Conservation (phyloP, 2,113 vertebrate species). For the Crotalus viridis region DNA sequence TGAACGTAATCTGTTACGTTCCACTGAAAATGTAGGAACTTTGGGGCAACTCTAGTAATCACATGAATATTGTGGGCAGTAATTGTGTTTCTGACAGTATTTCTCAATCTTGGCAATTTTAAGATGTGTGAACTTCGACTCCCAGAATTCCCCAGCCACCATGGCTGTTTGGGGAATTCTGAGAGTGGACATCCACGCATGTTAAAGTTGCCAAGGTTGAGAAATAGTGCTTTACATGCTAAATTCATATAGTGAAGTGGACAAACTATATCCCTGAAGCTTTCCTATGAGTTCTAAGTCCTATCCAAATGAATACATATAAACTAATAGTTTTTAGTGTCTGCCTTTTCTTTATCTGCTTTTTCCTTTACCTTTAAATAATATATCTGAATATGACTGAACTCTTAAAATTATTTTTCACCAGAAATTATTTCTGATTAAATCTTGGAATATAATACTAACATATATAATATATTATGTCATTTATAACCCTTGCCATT, state of each 20-base stretch:
- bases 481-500: neutral
- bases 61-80: neutral
- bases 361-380: neutral
- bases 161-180: too few relatives aligned
- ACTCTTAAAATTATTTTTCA: neutral
- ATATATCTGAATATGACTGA: neutral
- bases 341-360: neutral
- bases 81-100: neutral
- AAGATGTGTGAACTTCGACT: too few relatives aligned
- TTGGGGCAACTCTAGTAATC: neutral
- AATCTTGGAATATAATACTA: neutral
- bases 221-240: neutral
- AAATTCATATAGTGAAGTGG: neutral
- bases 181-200: too few relatives aligned
- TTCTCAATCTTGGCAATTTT: too few relatives aligned
- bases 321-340: neutral
- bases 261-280: neutral
- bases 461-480: neutral
- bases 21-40: neutral
- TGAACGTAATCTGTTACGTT: neutral
- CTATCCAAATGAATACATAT: neutral
- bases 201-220: too few relatives aligned
- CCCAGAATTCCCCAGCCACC: too few relatives aligned
- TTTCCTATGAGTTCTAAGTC: neutral
- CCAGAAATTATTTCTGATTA: neutral